A percentile compares a stretch with the other conserved stretches of the same genome.
Evolutionary conservation across 2,113 vertebrate genomes (phyloP).

Genomic region (Lipotes vexillifer): DNA sequence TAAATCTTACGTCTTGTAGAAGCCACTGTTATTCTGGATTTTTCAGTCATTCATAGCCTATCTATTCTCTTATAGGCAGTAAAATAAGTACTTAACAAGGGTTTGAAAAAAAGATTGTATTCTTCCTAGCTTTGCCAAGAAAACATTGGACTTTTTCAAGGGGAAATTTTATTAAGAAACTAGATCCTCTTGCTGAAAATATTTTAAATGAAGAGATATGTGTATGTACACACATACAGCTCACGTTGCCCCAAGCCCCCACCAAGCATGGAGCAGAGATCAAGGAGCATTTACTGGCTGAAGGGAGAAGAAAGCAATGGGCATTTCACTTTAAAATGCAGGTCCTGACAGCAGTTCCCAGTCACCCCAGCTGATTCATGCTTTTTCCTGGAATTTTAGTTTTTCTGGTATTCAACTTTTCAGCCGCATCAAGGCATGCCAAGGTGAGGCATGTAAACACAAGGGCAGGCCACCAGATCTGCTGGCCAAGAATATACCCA

Average conservation of each 20-base stretch:
- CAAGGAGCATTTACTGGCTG: neutral
- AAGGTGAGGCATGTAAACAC: neutral
- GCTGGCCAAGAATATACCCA: neutral
- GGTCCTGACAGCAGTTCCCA: neutral
- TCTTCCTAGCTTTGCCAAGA: conserved; percentile 22
- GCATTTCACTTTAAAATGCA: neutral
- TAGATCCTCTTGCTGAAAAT: neutral
- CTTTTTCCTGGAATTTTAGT: neutral
- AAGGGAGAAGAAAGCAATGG: neutral
- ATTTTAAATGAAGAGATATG: neutral
- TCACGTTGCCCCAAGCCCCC: neutral
- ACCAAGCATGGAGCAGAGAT: neutral
- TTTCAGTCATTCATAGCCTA: conserved; percentile 16
- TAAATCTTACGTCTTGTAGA: neutral
- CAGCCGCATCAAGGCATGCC: neutral
- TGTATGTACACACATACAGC: neutral
- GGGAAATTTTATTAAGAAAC: conserved; percentile 13
- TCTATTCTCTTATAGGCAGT: neutral
- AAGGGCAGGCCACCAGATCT: neutral
- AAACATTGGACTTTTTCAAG: neutral
- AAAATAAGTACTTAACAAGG: conserved; percentile 31
- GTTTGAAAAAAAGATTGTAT: neutral
- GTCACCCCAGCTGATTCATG: neutral
- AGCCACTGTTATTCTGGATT: neutral
- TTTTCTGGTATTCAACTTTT: neutral